These are phyloP conservation scores for Gallinago paraguaiae DNA, from an alignment of 2,113 vertebrate genomes.

Conservation along the genomic window DNA sequence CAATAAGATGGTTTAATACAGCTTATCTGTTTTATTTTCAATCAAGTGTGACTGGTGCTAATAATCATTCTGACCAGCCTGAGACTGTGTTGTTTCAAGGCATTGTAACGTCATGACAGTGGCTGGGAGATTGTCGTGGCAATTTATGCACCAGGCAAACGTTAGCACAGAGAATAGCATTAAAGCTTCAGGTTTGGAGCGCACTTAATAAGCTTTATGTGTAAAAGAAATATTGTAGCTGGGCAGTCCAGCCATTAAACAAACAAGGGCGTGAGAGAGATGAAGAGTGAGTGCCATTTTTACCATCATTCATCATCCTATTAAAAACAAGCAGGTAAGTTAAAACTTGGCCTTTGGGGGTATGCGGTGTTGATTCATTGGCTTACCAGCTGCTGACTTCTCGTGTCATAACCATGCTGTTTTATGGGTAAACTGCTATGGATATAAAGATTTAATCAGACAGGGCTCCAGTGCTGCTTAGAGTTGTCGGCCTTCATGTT, in stretches of 20 bases:
- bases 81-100: not conserved
- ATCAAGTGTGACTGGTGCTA: not conserved
- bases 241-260: not conserved
- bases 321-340: not conserved
- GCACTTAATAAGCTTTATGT: not conserved
- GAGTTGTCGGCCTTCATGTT: not conserved
- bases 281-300: not conserved
- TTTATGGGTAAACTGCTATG: not conserved
- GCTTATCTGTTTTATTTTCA: slow-evolving; percentile 64
- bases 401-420: not conserved
- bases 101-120: not conserved
- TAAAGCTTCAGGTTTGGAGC: not conserved
- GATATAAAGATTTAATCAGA: not conserved
- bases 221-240: not conserved
- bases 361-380: not conserved
- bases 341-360: not conserved
- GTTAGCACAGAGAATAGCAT: not conserved
- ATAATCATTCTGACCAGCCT: not conserved
- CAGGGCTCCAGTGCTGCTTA: not conserved
- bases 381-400: not conserved
- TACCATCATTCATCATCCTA: not conserved
- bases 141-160: slow-evolving; percentile 9
- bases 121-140: not conserved
- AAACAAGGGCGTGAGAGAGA: not conserved
- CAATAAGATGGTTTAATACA: slow-evolving; percentile 68